Base-by-base conservation (phyloP, 2,888 invertebrate genomes). In the Caenorhabditis parvicauda region DNA sequence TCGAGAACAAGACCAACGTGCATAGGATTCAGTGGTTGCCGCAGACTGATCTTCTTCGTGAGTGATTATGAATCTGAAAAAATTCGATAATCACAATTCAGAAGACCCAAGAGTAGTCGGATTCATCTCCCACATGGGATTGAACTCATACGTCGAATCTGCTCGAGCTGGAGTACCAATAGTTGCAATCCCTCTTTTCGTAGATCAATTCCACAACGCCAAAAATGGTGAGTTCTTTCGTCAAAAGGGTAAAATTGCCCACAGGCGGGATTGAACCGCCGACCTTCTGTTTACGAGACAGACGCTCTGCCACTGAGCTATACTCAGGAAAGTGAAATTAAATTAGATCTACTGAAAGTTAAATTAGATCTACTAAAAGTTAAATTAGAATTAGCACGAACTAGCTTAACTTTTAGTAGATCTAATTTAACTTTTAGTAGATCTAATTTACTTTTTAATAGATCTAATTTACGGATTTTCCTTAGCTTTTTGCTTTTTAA, bases 211-310 rank as follows among this genome's bases (percentile, higher is more conserved):
- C 24, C 54, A 60, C 35, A 64, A 58, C 35, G 55, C 58, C 2
- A 32, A 48, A 9, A 64, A 59, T 29, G 62, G 62, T 62, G 43
- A 9, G 2, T n/a, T 12, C 19, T 21, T 27, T 37, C 27, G 24
- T n/a, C n/a, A n/a, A n/a, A n/a, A n/a, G n/a, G n/a, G n/a, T n/a
- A n/a, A n/a, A n/a, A 17, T 41, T 63, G 59, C 59, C 59, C 53
- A 53, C 63, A 59, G 52, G 44, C 65, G 62, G 67, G 67, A 64
- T 64, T 60, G 67, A 67, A 67, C 67, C 60, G 57, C 38, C 57
- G 70, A 68, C 70, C 67, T 70, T 70, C 70, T 66, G 70, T 70
- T 70, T 70, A 68, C 68, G 60, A 68, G 68, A 71, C 68, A 68
- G 68, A 66, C 68, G 70, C 70, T 70, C 68, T 70, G 64, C 70